Evolutionary conservation across 1,140 invertebrate genomes (phyloP), one percentile per base, ranked within the genome.

Genomic region (Triops cancriformis): DNA sequence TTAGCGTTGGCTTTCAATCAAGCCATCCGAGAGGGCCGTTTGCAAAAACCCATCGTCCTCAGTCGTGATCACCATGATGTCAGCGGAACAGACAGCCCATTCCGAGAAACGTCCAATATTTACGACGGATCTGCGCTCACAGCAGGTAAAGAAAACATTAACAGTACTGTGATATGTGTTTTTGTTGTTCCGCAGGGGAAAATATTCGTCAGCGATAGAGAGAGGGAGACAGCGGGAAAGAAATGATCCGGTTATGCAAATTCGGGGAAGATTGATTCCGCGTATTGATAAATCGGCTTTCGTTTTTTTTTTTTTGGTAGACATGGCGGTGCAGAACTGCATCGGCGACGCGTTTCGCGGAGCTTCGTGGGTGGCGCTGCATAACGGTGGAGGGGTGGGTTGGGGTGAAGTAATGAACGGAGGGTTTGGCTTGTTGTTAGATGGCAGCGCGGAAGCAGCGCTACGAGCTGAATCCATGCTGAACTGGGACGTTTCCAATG

Each of bases 351-450:
- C 88, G n/a, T 88, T 89, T 79, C 83, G 90, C 64, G 90, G 90
- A 26, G 90, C 90, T 1, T 91, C 90, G 2, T 91, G 90, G 90
- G 88, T 92, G 11, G 87, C 90, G 18, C 80, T 91, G 11, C 90
- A 91, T 81, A 92, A 91, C 83, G 90, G 90, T 6, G 90, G 90
- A 26, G 90, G 90, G 26, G 88, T 89, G 43, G 90, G 90, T 78
- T 91, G 90, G 90, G 90, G 90, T 37, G 89, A 91, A 83, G 90
- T 89, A 0, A 89, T 90, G 9, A 91, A 91, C 83, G 90, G 90
- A 72, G 90, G 90, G 5, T 91, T 91, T 83, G 90, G 90, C 28
- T 81, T 91, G 37, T 83, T 91, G 1, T 82, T 91, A n/a, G 89
- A 91, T 84, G 90, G 90, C 28, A 83, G 85, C 7, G 81, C 86